These are phyloP conservation scores for Grammomys surdaster DNA, from an alignment of 2,113 vertebrate genomes.

Conservation along the genomic window DNA sequence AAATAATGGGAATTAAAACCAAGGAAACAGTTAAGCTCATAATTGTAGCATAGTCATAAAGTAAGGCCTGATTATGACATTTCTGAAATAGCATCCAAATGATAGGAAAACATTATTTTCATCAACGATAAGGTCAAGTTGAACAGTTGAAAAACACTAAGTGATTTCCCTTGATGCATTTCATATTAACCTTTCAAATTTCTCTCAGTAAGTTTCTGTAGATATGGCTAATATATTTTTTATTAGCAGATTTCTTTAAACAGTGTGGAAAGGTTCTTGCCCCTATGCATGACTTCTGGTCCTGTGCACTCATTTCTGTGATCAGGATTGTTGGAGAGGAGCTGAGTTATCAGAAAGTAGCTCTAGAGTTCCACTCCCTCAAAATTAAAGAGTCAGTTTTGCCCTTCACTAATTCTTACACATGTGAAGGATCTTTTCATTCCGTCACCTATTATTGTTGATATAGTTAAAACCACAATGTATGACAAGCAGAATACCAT, in stretches of 20 bases:
- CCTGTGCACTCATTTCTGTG: neutral
- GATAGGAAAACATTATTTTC: neutral
- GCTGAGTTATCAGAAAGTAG: neutral
- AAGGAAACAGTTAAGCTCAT: neutral
- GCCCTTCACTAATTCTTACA: neutral
- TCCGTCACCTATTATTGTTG: neutral
- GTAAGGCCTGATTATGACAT: neutral
- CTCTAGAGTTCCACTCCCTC: neutral
- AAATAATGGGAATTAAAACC: neutral
- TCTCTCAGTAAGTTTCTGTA: neutral
- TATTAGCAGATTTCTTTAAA: neutral
- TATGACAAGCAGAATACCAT: neutral
- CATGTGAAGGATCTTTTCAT: neutral
- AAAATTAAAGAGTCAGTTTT: neutral
- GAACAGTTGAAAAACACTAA: neutral
- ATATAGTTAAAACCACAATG: neutral
- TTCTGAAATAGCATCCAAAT: neutral
- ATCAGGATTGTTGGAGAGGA: neutral
- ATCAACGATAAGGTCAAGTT: neutral
- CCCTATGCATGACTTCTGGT: neutral
- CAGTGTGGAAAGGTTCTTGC: neutral
- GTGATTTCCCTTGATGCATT: neutral
- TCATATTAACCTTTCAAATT: neutral
- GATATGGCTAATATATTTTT: neutral
- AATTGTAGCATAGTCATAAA: neutral